phyloP scores from a whole-genome alignment of 2,888 invertebrate species.

The Octodonta nipae region DNA sequence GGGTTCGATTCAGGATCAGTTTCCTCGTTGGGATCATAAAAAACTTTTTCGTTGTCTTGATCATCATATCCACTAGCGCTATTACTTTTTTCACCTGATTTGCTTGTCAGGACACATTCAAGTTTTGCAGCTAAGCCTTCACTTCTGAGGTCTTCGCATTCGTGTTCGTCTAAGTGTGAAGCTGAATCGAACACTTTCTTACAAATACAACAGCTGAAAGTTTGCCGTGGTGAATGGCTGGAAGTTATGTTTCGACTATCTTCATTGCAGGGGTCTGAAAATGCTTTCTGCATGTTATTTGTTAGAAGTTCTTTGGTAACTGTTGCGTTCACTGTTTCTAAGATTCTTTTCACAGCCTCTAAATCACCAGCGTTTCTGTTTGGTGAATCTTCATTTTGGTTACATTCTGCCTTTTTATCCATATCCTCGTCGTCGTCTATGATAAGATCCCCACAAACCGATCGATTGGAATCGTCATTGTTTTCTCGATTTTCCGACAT shows the following conservation, averaged over 20 bases:
- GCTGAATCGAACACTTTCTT: slow-evolving; percentile 45
- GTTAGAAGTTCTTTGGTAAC: slow-evolving; percentile 62
- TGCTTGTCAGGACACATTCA: slow-evolving; percentile 48
- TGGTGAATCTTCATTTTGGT: not conserved
- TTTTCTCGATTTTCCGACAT: slow-evolving; percentile 33
- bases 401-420: slow-evolving; percentile 36
- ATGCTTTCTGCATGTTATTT: slow-evolving; percentile 52
- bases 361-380: slow-evolving; percentile 38
- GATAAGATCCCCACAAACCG: slow-evolving; percentile 42
- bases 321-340: slow-evolving; percentile 61
- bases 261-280: slow-evolving; percentile 40
- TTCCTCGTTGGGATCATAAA: slow-evolving; percentile 40
- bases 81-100: slow-evolving; percentile 41
- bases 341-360: slow-evolving; percentile 54
- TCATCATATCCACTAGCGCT: slow-evolving; percentile 34
- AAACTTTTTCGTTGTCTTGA: slow-evolving; percentile 28
- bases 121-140: slow-evolving; percentile 68
- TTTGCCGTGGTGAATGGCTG: slow-evolving; percentile 29
- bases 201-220: slow-evolving; percentile 45
- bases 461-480: slow-evolving; percentile 34
- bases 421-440: slow-evolving; percentile 56
- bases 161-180: slow-evolving; percentile 55
- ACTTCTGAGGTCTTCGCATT: slow-evolving; percentile 52
- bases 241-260: slow-evolving; percentile 33
- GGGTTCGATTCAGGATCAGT: slow-evolving; percentile 41